Evolutionary conservation across 2,113 vertebrate species (phyloP).

Genomic region (Syngnathus typhle): DNA sequence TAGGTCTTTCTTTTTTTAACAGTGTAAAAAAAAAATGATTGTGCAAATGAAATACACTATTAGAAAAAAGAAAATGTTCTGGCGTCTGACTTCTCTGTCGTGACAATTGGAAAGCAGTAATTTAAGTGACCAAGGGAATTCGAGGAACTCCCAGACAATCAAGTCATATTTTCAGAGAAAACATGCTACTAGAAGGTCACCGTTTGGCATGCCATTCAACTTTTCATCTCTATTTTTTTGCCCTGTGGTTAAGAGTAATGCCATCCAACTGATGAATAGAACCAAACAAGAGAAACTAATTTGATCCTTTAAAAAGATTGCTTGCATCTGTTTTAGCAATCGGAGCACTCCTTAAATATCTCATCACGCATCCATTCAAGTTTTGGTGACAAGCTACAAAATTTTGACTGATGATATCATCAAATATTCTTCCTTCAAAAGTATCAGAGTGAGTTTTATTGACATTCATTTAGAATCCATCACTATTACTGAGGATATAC

Average conservation of each 20-base stretch:
- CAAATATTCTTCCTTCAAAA: not conserved
- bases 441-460: not conserved
- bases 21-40: not conserved
- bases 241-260: not conserved
- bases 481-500: not conserved
- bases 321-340: not conserved
- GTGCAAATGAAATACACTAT: not conserved
- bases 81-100: not conserved
- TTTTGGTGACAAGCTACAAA: not conserved
- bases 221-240: not conserved
- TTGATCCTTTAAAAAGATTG: not conserved
- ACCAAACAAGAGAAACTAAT: not conserved
- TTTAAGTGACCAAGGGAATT: conserved; percentile 27
- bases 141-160: conserved; percentile 50
- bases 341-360: not conserved
- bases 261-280: not conserved
- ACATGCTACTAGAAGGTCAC: conserved; percentile 20
- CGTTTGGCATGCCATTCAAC: conserved; percentile 1
- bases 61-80: not conserved
- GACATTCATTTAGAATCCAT: not conserved
- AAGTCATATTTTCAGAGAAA: conserved; percentile 45
- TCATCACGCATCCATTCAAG: not conserved
- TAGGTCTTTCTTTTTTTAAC: not conserved
- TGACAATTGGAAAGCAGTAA: conserved; percentile 36
- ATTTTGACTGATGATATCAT: not conserved